These are phyloP conservation scores for Lagopus leucura DNA, from an alignment of 2,113 vertebrate genomes.

Conservation along the genomic window DNA sequence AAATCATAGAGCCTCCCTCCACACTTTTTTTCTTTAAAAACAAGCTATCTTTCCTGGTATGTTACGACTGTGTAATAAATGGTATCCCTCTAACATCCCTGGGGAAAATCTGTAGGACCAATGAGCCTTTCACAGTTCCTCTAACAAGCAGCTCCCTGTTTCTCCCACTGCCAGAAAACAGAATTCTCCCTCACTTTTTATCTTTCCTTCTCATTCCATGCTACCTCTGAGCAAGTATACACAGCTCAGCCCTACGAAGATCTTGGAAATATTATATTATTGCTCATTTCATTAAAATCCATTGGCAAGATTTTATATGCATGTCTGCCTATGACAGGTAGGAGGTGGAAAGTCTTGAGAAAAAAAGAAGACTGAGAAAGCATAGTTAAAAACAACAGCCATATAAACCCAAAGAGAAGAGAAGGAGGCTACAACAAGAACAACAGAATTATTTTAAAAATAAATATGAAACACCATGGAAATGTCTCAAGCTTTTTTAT, in stretches of 20 bases:
- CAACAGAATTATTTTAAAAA: not conserved
- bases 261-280: not conserved
- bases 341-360: not conserved
- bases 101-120: not conserved
- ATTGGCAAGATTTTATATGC: not conserved
- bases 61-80: not conserved
- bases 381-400: not conserved
- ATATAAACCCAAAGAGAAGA: not conserved
- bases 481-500: accelerated
- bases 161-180: not conserved
- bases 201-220: not conserved
- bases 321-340: not conserved
- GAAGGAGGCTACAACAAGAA: not conserved
- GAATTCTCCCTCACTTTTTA: not conserved
- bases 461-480: not conserved
- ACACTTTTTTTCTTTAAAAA: not conserved
- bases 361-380: not conserved
- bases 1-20: not conserved
- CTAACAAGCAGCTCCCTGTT: not conserved
- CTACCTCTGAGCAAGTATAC: not conserved
- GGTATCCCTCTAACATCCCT: not conserved
- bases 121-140: not conserved
- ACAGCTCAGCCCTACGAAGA: not conserved
- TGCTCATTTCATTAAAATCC: not conserved
- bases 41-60: not conserved